These are phyloP conservation scores for Cavia porcellus DNA, from an alignment of 2,113 vertebrate species.

Conservation along the genomic window DNA sequence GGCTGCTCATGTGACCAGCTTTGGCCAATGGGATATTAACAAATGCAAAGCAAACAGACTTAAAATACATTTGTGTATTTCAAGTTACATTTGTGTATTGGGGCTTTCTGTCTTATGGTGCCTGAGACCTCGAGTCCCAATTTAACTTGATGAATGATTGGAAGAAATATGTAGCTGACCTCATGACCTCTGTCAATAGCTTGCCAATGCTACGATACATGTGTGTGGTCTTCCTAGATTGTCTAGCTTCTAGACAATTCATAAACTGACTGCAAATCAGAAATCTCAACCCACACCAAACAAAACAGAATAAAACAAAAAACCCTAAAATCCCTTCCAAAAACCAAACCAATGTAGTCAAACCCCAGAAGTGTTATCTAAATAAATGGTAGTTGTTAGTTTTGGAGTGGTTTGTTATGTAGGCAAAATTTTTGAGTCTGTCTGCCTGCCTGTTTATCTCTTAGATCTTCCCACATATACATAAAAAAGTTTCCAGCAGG, in stretches of 20 bases:
- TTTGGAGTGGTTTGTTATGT: conserved; percentile 31
- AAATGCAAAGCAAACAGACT: conserved; percentile 15
- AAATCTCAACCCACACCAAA: conserved; percentile 27
- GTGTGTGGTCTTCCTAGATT: not conserved
- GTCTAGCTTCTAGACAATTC: conserved; percentile 26
- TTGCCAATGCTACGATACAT: not conserved
- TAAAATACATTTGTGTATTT: too few relatives aligned
- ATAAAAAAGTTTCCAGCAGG: not conserved
- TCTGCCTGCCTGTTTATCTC: not conserved
- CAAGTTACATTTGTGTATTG: not conserved
- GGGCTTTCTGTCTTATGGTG: not conserved
- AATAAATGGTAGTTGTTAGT: conserved; percentile 20
- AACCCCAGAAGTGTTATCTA: conserved; percentile 23
- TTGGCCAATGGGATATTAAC: conserved; percentile 16
- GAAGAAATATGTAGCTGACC: not conserved
- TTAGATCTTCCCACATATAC: not conserved
- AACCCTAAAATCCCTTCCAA: not conserved
- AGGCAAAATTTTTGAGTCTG: not conserved
- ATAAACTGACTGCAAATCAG: not conserved
- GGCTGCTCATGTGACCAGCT: not conserved
- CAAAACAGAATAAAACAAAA: too few relatives aligned
- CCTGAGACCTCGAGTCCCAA: not conserved
- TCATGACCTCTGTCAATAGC: not conserved
- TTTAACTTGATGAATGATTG: not conserved
- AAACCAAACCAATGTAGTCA: not conserved